Evolutionary conservation across 2,888 invertebrate species (phyloP).

Genomic region (Pandemis cinnamomeana): DNA sequence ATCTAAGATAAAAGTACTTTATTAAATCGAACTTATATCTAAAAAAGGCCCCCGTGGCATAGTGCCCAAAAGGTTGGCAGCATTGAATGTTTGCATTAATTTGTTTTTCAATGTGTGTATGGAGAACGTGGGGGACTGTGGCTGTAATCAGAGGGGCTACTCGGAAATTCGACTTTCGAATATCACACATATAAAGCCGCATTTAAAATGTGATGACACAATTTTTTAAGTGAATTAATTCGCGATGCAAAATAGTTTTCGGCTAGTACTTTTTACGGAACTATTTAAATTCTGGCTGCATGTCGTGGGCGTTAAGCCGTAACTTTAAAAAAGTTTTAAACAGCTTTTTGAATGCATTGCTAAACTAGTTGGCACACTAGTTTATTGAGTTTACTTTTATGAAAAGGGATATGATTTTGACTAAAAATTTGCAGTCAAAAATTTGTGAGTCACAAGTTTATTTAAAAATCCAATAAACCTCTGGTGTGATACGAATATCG

Average conservation of each 20-base stretch:
- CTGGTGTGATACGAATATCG: neutral
- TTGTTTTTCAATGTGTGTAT: no score
- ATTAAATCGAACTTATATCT: no score
- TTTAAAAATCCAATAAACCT: neutral
- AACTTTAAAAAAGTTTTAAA: no score
- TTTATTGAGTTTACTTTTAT: neutral
- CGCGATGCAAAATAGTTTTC: slow-evolving; percentile 43
- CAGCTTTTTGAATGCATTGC: neutral
- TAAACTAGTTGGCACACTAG: neutral
- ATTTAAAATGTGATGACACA: neutral
- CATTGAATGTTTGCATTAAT: no score
- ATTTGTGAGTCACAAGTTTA: neutral
- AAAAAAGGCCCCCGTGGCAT: no score
- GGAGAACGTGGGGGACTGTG: no score
- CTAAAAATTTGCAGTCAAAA: neutral
- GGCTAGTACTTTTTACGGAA: slow-evolving; percentile 44
- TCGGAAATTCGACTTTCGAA: no score
- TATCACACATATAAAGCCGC: neutral
- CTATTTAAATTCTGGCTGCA: slow-evolving; percentile 46
- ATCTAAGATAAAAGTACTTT: no score
- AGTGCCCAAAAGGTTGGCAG: no score
- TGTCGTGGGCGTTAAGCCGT: neutral
- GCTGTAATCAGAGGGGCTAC: no score
- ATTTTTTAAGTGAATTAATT: slow-evolving; percentile 7
- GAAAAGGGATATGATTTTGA: neutral